Evolutionary conservation across 2,113 vertebrate genomes (phyloP), one percentile per base, ranked within the genome.

Genomic region (Manacus vitellinus): DNA sequence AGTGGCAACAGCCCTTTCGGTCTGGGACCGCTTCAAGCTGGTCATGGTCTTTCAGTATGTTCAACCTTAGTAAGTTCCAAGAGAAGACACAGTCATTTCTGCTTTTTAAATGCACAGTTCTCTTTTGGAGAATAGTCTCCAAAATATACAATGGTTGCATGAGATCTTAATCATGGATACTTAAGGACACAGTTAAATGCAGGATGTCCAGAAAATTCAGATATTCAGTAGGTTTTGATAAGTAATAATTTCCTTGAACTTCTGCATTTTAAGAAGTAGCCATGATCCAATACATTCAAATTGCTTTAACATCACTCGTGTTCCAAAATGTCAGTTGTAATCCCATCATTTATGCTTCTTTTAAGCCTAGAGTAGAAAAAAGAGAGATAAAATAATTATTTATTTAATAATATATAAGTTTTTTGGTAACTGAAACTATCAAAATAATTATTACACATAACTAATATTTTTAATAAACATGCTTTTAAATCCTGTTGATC

Each of bases 21-120:
- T 99, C 95, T 99, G 98, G 59, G 98, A 98, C 97, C 97, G 98
- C 97, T 99, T 99, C 98, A 99, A 97, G 97, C 99, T 99, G 98
- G 99, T 99, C 99, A 99, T 99, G 97, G 95, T 98, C 98, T 96
- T 97, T 96, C 96, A 88, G 89, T 63, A 71, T 70, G 59, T 71
- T 94, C 94, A 67, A 85, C 49, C 88, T 97, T 92, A 97, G 65
- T 96, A 98, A 98, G 98, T 96, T 97, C 97, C 97, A 96, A 96
- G 85, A 95, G 95, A 97, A 98, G 94, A 79, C 52, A 97, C 74
- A 96, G 88, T 96, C 98, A 98, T 98, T 70, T 96, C 97, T 97
- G 91, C 94, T 91, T 91, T 97, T 95, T 87, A 97, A 97, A 98
- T 91, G 79, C 68, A 92, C 84, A 96, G 97, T 96, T 97, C 96